Conservation (phyloP, 2,797 vertebrate species). For the Ciconia nigra region DNA sequence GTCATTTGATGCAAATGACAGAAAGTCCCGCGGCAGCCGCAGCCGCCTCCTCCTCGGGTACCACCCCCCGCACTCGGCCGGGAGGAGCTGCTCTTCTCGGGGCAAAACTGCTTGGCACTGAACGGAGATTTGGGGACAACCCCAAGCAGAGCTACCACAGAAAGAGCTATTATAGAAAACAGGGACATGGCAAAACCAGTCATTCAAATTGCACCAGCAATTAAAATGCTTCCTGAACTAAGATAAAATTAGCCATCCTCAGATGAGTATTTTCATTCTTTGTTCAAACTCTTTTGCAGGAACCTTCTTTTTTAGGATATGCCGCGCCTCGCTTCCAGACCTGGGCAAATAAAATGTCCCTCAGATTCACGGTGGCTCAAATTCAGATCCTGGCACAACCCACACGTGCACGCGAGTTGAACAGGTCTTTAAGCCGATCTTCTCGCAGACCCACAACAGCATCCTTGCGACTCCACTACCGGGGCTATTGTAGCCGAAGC, state of each 20-base stretch:
- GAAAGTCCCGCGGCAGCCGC: too few relatives aligned
- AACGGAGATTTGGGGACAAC: too few relatives aligned
- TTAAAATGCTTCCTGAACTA: neutral
- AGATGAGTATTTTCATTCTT: neutral
- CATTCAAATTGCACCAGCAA: neutral
- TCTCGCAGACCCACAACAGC: neutral
- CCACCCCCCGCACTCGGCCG: neutral
- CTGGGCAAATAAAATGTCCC: neutral
- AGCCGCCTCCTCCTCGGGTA: neutral
- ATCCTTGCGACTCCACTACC: neutral
- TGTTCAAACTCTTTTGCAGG: neutral
- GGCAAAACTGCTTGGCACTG: neutral
- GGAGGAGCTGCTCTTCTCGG: neutral
- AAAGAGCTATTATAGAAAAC: neutral
- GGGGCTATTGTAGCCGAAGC: neutral
- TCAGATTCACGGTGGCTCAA: neutral
- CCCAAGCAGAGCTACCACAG: neutral
- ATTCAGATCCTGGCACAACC: neutral
- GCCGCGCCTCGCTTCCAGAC: too few relatives aligned
- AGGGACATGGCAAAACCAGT: neutral
- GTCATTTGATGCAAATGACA: too few relatives aligned
- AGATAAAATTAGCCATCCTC: neutral
- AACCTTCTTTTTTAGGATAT: neutral
- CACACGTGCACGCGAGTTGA: accelerated
- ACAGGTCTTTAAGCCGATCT: neutral